Evolutionary conservation across 1,140 invertebrate species (phyloP), one percentile per base, ranked within the genome.

Genomic region (Drosophila obscura): DNA sequence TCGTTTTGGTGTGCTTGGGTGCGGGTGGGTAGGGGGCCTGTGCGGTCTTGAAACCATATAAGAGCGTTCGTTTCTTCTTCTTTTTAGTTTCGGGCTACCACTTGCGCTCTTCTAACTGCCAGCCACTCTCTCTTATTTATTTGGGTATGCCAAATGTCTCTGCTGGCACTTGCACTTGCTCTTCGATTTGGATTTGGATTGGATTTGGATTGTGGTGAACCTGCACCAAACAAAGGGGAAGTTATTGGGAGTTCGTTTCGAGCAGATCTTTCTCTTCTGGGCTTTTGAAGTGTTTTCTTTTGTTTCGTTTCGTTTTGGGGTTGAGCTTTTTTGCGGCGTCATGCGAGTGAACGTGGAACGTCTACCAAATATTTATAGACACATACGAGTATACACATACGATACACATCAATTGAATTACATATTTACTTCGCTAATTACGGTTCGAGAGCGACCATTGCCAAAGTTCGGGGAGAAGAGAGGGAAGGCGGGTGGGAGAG

Each of bases 11-110:
- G 61, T 63, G 44, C 68, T 63, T 73, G 19, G 19, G 16, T 16
- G 16, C 50, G 50, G 8, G 28, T 8, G 28, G 3, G 3, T n/a
- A n/a, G 22, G 22, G 52, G 19, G 19, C 19, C 51, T 52, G 68
- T 87, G 81, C 63, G 82, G 81, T 87, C 77, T 84, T 78, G 81
- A 85, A 85, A 85, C 81, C 81, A 77, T 75, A 55, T 68, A 68
- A 75, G 78, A 82, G 82, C 81, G 65, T 51, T 51, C 51, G 26
- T 35, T 57, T 57, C 55, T 65, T 56, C 19, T 50, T 60, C 50
- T 61, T 43, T 52, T 48, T 59, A 5, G 4, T 39, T 11, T 11
- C 35, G 35, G 35, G 31, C 31, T 8, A 6, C 7, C 28, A 2
- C 31, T 35, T 5, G 8, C 31, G 8, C 31, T 39, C 35, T 13